Conservation (phyloP, 2,113 vertebrate species). For the Etia nguti region DNA sequence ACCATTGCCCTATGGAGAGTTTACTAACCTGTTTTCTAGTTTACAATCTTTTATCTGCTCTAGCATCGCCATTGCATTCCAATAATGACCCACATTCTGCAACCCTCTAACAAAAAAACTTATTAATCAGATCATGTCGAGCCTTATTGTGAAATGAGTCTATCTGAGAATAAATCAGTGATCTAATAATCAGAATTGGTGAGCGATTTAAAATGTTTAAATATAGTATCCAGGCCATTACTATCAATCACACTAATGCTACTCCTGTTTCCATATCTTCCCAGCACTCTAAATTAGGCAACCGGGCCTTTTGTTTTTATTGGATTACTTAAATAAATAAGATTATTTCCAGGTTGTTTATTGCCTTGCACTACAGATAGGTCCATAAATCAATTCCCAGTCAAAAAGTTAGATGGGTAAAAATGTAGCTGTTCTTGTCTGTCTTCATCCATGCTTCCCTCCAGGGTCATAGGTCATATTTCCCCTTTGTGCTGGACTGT, state of each 20-base stretch:
- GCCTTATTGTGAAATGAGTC: neutral
- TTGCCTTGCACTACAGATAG: neutral
- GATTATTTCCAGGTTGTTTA: neutral
- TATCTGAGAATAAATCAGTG: neutral
- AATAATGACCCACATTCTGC: neutral
- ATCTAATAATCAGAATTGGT: constrained; percentile 1
- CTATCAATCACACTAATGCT: neutral
- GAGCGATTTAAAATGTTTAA: constrained; percentile 1
- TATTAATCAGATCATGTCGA: neutral
- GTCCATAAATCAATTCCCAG: neutral
- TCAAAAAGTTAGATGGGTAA: constrained; percentile 9
- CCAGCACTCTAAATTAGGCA: neutral
- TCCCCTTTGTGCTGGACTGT: constrained; percentile 44
- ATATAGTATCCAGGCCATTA: constrained; percentile 12
- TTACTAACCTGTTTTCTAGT: constrained; percentile 6
- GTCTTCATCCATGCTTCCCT: neutral
- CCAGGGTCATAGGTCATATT: constrained; percentile 56
- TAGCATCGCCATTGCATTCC: neutral
- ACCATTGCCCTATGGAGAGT: neutral
- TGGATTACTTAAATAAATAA: neutral
- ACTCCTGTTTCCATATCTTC: neutral
- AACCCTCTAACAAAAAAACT: neutral
- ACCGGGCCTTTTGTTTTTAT: neutral
- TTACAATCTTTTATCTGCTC: neutral
- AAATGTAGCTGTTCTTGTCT: constrained; percentile 11